Base-by-base conservation (phyloP, 2,113 vertebrate species). In the Barnardius zonarius region DNA sequence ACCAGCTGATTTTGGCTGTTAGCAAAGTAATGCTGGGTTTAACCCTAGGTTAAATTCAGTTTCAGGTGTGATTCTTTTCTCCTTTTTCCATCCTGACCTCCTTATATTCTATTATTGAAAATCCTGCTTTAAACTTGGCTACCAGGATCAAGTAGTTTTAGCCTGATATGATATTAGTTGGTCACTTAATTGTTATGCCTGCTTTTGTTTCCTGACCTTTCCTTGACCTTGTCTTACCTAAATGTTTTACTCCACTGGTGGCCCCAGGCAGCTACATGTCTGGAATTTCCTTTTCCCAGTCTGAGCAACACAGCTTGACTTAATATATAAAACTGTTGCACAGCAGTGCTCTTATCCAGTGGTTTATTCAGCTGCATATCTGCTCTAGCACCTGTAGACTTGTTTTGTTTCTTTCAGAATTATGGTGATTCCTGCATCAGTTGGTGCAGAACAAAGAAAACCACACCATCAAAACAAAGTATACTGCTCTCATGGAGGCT, bases 151-250 rank as follows among this genome's bases (percentile, higher is more conserved):
- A 74, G n/a, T 27, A 74, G 18, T 72, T 83, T 93, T 83, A 88
- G 52, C 17, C 27, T 74, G 37, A 25, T 51, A 28, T 57, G 37
- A 37, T 37, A 82, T 94, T 95, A 88, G 63, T 63, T 92, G 81
- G 20, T 86, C 86, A 92, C 54, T 68, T 54, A 35, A 23, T 18
- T 88, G 63, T 74, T 92, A 86, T 83, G 95, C 25, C 52, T 88
- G 57, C 14, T 94, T 97, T 95, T 86, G 64, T 92, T 96, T 75
- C 59, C 85, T 96, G 92, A 96, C 95, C 97, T 44, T 92, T 95
- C 43, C 48, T 93, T 97, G 97, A 98, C 97, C 94, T 96, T 89
- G 51, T 93, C 88, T 85, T 95, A 84, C 92, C 81, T 95, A 97
- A 97, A 90, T 88, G 72, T 91, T 97, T 95, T 87, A 75, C 86